Conservation (phyloP, 2,888 invertebrate genomes). For the Bruchidius siliquastri region DNA sequence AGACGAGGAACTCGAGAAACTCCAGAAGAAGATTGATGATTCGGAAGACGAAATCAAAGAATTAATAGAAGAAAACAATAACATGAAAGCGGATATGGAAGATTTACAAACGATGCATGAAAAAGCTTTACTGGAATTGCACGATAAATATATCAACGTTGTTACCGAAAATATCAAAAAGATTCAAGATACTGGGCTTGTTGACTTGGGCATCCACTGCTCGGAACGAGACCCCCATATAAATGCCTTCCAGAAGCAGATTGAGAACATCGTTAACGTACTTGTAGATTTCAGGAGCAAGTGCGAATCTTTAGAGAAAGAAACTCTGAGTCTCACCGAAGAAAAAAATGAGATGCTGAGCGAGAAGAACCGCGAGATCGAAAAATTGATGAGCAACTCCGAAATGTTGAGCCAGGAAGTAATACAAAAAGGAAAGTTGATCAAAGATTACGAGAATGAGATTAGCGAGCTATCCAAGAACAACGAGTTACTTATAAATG, state of each 20-base stretch:
- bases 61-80: slow-evolving; percentile 1
- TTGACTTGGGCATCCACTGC: slow-evolving; percentile 17
- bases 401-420: slow-evolving; percentile 42
- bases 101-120: slow-evolving; percentile 15
- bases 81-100: slow-evolving; percentile 6
- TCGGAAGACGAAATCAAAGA: slow-evolving; percentile 17
- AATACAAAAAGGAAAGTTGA: slow-evolving; percentile 38
- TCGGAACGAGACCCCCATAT: slow-evolving; percentile 29
- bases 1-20: neutral
- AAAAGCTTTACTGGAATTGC: slow-evolving; percentile 19
- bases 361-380: slow-evolving; percentile 45
- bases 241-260: slow-evolving; percentile 41
- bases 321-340: slow-evolving; percentile 48
- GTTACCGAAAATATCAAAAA: slow-evolving; percentile 32
- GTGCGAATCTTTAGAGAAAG: slow-evolving; percentile 55
- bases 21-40: slow-evolving; percentile 16
- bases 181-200: slow-evolving; percentile 28
- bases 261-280: slow-evolving; percentile 54
- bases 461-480: slow-evolving; percentile 65
- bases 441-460: slow-evolving; percentile 55
- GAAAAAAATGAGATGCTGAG: slow-evolving; percentile 43
- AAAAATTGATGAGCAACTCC: slow-evolving; percentile 41
- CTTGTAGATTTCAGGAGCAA: slow-evolving; percentile 57
- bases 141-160: slow-evolving; percentile 33
- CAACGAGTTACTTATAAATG: slow-evolving; percentile 64